These are phyloP conservation scores for Pachymerium ferrugineum DNA, from an alignment of 2,888 invertebrate genomes.

Conservation along the genomic window DNA sequence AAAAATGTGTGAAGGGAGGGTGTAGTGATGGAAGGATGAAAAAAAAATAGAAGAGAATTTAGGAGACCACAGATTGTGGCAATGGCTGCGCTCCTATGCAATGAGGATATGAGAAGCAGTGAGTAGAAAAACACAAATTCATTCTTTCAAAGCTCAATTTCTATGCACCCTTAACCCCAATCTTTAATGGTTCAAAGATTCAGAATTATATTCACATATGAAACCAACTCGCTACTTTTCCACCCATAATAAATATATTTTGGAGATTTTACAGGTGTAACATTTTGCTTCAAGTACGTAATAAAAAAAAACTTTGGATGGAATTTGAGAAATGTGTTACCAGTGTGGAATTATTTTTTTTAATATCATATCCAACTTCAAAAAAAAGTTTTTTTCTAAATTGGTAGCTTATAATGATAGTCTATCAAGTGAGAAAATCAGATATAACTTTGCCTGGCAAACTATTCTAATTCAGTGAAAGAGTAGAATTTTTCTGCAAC, in stretches of 20 bases:
- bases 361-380: too few species aligned
- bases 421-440: too few species aligned
- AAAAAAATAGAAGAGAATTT: conserved; percentile 12
- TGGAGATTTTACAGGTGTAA: background rate
- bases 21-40: background rate
- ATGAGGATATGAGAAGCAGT: conserved; percentile 16
- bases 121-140: conserved; percentile 18
- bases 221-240: background rate
- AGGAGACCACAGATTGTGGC: conserved; percentile 21
- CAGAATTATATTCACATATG: background rate
- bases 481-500: too few species aligned
- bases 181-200: conserved; percentile 18
- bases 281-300: conserved; percentile 1
- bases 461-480: too few species aligned
- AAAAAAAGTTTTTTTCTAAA: too few species aligned
- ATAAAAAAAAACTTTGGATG: too few species aligned
- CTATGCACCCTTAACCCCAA: conserved; percentile 18
- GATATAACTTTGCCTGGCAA: too few species aligned
- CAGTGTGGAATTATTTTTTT: too few species aligned
- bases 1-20: background rate
- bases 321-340: too few species aligned
- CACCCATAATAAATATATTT: background rate
- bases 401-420: too few species aligned
- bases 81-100: conserved; percentile 11
- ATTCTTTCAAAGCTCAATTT: conserved; percentile 15